phyloP scores from a whole-genome alignment of 2,888 invertebrate species.

The Julus scandinavius region DNA sequence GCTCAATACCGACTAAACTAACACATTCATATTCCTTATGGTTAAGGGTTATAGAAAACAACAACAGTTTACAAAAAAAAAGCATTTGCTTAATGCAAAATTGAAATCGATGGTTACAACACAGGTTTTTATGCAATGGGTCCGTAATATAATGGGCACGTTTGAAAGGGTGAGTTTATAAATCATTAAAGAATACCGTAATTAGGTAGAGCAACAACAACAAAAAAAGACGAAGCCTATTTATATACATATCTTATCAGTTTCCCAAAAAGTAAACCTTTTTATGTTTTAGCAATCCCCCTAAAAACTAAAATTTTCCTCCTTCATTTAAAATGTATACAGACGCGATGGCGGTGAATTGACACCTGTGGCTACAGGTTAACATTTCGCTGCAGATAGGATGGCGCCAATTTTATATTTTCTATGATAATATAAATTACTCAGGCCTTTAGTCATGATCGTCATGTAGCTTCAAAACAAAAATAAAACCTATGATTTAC shows the following conservation, averaged over 20 bases:
- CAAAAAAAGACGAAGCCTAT: not conserved
- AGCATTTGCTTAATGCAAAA: not conserved
- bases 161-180: not conserved
- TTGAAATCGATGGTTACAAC: not conserved
- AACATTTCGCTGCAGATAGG: not conserved
- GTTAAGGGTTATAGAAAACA: not conserved
- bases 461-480: not conserved
- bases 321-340: not conserved
- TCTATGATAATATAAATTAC: not conserved
- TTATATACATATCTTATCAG: constrained; percentile 13
- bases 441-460: not conserved
- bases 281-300: not conserved
- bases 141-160: not conserved
- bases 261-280: not conserved
- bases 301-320: not conserved
- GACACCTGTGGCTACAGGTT: constrained; percentile 18
- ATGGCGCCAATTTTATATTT: constrained; percentile 4
- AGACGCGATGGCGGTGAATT: constrained; percentile 33
- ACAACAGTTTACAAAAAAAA: not conserved
- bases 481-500: no score
- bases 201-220: not conserved
- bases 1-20: constrained; percentile 15
- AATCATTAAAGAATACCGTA: constrained; percentile 1
- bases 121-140: not conserved
- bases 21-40: not conserved